phyloP scores from a whole-genome alignment of 2,888 invertebrate genomes.

The Scaeva pyrastri region DNA sequence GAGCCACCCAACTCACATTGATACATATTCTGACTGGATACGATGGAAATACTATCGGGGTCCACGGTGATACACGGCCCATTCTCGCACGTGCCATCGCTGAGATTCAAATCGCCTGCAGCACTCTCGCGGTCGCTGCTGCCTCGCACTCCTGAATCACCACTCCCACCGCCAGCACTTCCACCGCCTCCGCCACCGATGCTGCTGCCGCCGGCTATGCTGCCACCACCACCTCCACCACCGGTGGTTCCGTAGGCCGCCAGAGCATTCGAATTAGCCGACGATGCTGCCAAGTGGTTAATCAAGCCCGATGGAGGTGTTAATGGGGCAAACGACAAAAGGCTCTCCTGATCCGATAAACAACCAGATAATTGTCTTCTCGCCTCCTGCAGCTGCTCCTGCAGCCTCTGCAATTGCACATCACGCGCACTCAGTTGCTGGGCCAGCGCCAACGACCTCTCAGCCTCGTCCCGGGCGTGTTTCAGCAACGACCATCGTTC shows the following conservation, averaged over 20 bases:
- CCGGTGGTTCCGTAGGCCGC: slow-evolving; percentile 81
- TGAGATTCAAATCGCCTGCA: slow-evolving; percentile 90
- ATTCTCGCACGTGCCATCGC: slow-evolving; percentile 87
- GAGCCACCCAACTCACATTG: slow-evolving; percentile 81
- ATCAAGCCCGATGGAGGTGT: slow-evolving; percentile 85
- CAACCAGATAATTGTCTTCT: slow-evolving; percentile 92
- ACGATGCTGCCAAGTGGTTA: slow-evolving; percentile 84
- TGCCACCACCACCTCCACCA: slow-evolving; percentile 83
- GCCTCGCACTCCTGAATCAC: slow-evolving; percentile 91
- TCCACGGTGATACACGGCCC: slow-evolving; percentile 84
- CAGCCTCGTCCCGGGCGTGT: slow-evolving; percentile 95
- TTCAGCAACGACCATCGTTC: slow-evolving; percentile 95
- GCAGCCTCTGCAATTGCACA: slow-evolving; percentile 92
- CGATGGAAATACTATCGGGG: slow-evolving; percentile 84
- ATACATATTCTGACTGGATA: slow-evolving; percentile 84
- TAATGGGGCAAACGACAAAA: slow-evolving; percentile 89
- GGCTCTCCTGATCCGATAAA: slow-evolving; percentile 93
- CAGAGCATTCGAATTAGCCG: slow-evolving; percentile 77
- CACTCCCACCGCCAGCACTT: slow-evolving; percentile 82
- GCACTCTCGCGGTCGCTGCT: slow-evolving; percentile 92
- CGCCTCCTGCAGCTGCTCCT: slow-evolving; percentile 93
- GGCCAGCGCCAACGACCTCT: slow-evolving; percentile 92
- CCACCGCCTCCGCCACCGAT: slow-evolving; percentile 88
- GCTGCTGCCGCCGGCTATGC: slow-evolving; percentile 82
- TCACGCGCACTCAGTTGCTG: slow-evolving; percentile 95